These are phyloP conservation scores for Tachina grossa DNA, from an alignment of 2,888 invertebrate genomes.

Conservation along the genomic window DNA sequence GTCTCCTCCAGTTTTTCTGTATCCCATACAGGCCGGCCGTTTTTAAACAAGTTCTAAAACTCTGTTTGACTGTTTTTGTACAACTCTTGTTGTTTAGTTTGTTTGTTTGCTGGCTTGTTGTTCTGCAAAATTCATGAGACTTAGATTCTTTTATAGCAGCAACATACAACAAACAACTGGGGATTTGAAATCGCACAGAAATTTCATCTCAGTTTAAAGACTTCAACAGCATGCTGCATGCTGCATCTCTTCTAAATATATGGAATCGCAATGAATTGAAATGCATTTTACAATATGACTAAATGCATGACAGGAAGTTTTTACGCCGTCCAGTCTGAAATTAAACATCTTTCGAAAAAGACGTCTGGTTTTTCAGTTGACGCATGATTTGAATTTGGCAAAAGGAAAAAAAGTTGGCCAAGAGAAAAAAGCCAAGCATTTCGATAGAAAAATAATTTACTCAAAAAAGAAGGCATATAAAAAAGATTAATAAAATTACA, in stretches of 20 bases:
- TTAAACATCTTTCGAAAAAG: slow-evolving; percentile 70
- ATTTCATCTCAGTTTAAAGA: slow-evolving; percentile 37
- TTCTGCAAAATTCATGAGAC: slow-evolving; percentile 41
- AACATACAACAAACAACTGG: slow-evolving; percentile 37
- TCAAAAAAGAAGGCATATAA: neutral
- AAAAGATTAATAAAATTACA: slow-evolving; percentile 6
- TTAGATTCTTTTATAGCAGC: slow-evolving; percentile 58
- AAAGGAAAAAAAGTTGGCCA: neutral
- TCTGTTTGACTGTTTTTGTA: slow-evolving; percentile 35
- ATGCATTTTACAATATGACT: slow-evolving; percentile 51
- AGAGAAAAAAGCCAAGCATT: neutral
- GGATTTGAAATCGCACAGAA: slow-evolving; percentile 25
- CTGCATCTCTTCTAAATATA: slow-evolving; percentile 38
- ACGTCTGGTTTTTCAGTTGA: slow-evolving; percentile 57
- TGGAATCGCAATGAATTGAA: slow-evolving; percentile 44
- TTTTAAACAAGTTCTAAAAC: slow-evolving; percentile 70
- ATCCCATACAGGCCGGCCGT: slow-evolving; percentile 54
- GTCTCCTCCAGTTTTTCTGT: slow-evolving; percentile 24
- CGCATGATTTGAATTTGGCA: slow-evolving; percentile 37
- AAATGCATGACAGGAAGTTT: slow-evolving; percentile 66
- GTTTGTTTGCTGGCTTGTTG: neutral
- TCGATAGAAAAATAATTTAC: neutral
- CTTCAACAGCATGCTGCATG: neutral
- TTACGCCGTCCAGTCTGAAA: slow-evolving; percentile 68
- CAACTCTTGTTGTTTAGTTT: slow-evolving; percentile 27